Evolutionary conservation across 1,140 invertebrate species (phyloP).

Genomic region (Procambarus virginalis): DNA sequence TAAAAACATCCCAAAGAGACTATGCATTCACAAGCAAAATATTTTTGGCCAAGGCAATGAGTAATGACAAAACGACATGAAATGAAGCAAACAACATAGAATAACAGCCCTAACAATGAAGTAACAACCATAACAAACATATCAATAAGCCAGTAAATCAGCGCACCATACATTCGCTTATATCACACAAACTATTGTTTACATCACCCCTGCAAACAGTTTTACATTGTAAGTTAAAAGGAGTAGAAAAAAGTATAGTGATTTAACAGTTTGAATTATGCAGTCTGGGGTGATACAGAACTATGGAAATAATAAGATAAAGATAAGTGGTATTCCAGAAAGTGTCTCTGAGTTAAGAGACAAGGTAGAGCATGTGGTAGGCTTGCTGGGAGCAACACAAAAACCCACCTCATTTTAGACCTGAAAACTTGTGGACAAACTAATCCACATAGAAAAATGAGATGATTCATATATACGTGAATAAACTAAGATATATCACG

Average conservation of each 20-base stretch:
- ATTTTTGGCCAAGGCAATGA: not conserved
- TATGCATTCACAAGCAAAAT: not conserved
- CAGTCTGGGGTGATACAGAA: constrained; percentile 33
- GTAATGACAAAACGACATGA: not conserved
- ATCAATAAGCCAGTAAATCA: constrained; percentile 20
- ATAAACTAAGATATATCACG: constrained; percentile 62
- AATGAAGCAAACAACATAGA: constrained; percentile 12
- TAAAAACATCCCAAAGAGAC: not conserved
- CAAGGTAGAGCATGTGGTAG: constrained; percentile 12
- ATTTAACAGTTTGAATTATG: constrained; percentile 26
- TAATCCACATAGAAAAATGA: constrained; percentile 48
- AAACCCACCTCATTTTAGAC: constrained; percentile 29
- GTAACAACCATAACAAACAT: constrained; percentile 34
- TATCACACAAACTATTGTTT: constrained; percentile 57
- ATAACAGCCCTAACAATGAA: constrained; percentile 41
- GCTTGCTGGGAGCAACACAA: constrained; percentile 12
- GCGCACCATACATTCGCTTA: constrained; percentile 37
- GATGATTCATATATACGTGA: constrained; percentile 43
- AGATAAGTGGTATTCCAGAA: constrained; percentile 17
- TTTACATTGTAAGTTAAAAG: constrained; percentile 42
- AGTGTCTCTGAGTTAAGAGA: constrained; percentile 8
- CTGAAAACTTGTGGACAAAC: constrained; percentile 52
- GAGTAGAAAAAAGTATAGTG: constrained; percentile 11
- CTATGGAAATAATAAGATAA: constrained; percentile 1
- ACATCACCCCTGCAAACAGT: constrained; percentile 53